These are phyloP conservation scores for Osmoderma eremita DNA, from an alignment of 2,888 invertebrate genomes.

Conservation along the genomic window DNA sequence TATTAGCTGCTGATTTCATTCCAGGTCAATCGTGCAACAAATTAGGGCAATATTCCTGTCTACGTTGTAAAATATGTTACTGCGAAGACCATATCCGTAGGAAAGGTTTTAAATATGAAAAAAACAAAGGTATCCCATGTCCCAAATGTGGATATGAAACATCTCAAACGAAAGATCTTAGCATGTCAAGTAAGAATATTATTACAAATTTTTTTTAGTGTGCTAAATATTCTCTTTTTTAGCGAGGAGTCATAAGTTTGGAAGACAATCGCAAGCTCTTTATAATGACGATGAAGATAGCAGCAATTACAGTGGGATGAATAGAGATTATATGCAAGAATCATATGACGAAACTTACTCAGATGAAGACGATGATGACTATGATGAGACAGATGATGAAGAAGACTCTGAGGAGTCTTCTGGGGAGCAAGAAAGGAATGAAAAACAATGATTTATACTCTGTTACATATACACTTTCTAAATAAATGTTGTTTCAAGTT, in stretches of 20 bases:
- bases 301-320: slow-evolving; percentile 62
- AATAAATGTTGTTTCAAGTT: neutral
- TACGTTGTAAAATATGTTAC: slow-evolving; percentile 95
- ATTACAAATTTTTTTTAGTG: slow-evolving; percentile 27
- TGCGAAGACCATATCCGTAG: slow-evolving; percentile 96
- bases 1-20: slow-evolving; percentile 43
- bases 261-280: slow-evolving; percentile 78
- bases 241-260: slow-evolving; percentile 90
- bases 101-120: slow-evolving; percentile 88
- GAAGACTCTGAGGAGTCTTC: slow-evolving; percentile 58
- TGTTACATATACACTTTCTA: neutral
- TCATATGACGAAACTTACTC: slow-evolving; percentile 62
- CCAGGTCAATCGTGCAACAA: slow-evolving; percentile 93
- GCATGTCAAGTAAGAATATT: slow-evolving; percentile 86
- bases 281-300: slow-evolving; percentile 73
- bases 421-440: slow-evolving; percentile 56
- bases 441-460: slow-evolving; percentile 35
- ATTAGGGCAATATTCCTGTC: slow-evolving; percentile 93
- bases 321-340: slow-evolving; percentile 55
- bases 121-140: slow-evolving; percentile 86
- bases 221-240: slow-evolving; percentile 21
- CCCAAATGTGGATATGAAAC: slow-evolving; percentile 95
- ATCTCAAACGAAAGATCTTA: slow-evolving; percentile 92
- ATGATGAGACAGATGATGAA: slow-evolving; percentile 62
- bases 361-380: slow-evolving; percentile 59